Evolutionary conservation across 92 coral and sea anemone genomes (phyloP).

Genomic region (Epizoanthus rinbou): DNA sequence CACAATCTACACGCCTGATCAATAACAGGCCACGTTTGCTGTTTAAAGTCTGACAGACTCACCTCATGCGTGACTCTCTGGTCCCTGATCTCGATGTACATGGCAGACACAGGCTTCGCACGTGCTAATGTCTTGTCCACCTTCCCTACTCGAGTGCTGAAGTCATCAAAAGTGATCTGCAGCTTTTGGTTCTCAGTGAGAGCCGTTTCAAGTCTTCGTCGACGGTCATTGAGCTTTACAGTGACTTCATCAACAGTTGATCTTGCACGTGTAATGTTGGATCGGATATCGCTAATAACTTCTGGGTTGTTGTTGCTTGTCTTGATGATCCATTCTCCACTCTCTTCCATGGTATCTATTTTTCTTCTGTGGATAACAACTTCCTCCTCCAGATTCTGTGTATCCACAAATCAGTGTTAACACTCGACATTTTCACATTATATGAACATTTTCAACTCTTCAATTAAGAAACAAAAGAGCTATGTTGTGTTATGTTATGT

Average conservation of each 20-base stretch:
- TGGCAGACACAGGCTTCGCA: constrained; percentile 92
- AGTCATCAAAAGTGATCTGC: constrained; percentile 82
- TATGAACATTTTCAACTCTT: too few relatives aligned
- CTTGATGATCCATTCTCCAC: constrained; percentile 97
- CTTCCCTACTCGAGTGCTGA: constrained; percentile 80
- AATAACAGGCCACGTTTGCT: too few relatives aligned
- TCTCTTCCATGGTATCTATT: constrained; percentile 94
- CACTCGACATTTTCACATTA: too few relatives aligned
- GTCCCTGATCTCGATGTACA: constrained; percentile 80
- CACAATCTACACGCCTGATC: too few relatives aligned
- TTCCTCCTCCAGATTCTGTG: constrained; percentile 87
- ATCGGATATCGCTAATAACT: constrained; percentile 86
- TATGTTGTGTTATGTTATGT: too few relatives aligned
- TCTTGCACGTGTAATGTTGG: constrained; percentile 72
- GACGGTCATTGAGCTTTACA: constrained; percentile 78
- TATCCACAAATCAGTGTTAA: not conserved
- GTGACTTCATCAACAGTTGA: constrained; percentile 85
- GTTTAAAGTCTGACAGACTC: not conserved
- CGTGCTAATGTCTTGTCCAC: constrained; percentile 81
- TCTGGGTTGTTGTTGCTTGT: constrained; percentile 84
- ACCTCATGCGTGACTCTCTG: constrained; percentile 84
- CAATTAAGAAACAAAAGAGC: too few relatives aligned
- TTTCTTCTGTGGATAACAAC: constrained; percentile 88
- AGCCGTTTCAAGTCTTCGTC: constrained; percentile 88
- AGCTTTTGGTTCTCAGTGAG: constrained; percentile 85